Evolutionary conservation across 2,113 vertebrate species (phyloP).

Genomic region (Pao palembangensis): DNA sequence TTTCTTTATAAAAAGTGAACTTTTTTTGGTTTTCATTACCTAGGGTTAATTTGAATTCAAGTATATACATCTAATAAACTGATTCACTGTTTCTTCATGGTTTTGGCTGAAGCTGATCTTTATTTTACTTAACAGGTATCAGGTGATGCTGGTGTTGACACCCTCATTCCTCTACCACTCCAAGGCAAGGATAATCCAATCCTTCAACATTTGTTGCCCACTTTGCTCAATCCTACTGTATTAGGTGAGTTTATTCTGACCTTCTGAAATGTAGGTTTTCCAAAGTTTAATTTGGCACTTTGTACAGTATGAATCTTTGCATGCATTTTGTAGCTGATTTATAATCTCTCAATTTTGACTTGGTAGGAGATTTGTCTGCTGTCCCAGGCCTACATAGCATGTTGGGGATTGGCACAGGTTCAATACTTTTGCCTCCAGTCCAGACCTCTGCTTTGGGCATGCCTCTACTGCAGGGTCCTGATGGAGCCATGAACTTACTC

Average conservation of each 20-base stretch:
- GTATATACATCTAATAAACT: too few species aligned
- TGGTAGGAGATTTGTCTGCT: slow-evolving; percentile 80
- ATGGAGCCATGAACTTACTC: slow-evolving; percentile 71
- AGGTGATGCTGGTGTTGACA: slow-evolving; percentile 64
- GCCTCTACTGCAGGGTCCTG: slow-evolving; percentile 77
- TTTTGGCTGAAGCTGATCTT: not conserved
- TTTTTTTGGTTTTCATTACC: too few species aligned
- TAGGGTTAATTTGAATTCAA: too few species aligned
- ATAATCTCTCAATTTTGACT: not conserved
- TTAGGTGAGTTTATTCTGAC: slow-evolving; percentile 68
- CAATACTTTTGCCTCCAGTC: slow-evolving; percentile 76
- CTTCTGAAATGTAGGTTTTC: not conserved
- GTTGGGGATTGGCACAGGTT: slow-evolving; percentile 68
- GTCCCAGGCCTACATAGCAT: slow-evolving; percentile 75
- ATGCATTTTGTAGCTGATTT: not conserved
- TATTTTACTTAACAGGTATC: slow-evolving; percentile 40
- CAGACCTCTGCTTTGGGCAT: slow-evolving; percentile 81
- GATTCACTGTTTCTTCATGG: not conserved
- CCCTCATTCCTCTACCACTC: slow-evolving; percentile 67
- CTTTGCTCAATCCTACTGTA: slow-evolving; percentile 78
- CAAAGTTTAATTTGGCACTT: not conserved
- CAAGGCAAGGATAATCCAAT: slow-evolving; percentile 74
- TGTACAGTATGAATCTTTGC: not conserved
- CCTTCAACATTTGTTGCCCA: slow-evolving; percentile 75
- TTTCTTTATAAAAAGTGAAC: not conserved